These are phyloP conservation scores for Sebastes taczanowskii DNA, from an alignment of 2,797 vertebrate genomes.

Conservation along the genomic window DNA sequence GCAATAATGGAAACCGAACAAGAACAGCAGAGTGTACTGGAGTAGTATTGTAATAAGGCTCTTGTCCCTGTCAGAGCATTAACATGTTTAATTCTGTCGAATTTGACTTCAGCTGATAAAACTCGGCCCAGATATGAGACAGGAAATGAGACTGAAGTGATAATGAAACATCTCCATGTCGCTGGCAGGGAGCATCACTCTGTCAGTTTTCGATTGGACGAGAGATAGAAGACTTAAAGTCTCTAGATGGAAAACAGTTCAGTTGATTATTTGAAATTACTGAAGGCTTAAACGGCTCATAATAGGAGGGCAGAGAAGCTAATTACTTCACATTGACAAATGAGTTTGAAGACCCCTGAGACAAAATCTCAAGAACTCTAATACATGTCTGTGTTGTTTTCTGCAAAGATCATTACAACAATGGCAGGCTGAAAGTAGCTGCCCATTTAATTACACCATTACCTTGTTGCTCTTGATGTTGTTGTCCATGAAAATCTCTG, in stretches of 20 bases:
- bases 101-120: slow-evolving; percentile 33
- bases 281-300: slow-evolving; percentile 20
- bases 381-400: background rate
- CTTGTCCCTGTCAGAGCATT: background rate
- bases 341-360: background rate
- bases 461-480: background rate
- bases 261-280: slow-evolving; percentile 20
- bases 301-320: slow-evolving; percentile 10
- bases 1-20: background rate
- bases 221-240: slow-evolving; percentile 5
- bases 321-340: slow-evolving; percentile 18
- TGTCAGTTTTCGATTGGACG: slow-evolving; percentile 2
- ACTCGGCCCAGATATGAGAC: background rate
- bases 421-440: background rate
- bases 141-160: slow-evolving; percentile 27
- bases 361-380: slow-evolving; percentile 1
- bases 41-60: background rate
- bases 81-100: slow-evolving; percentile 15
- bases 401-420: background rate
- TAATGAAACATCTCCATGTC: slow-evolving; percentile 18
- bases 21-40: background rate
- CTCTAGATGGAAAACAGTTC: background rate
- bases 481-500: background rate
- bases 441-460: background rate
- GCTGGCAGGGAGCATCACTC: background rate